Conservation (phyloP, 2,113 vertebrate genomes). For the Sigmodon hispidus region DNA sequence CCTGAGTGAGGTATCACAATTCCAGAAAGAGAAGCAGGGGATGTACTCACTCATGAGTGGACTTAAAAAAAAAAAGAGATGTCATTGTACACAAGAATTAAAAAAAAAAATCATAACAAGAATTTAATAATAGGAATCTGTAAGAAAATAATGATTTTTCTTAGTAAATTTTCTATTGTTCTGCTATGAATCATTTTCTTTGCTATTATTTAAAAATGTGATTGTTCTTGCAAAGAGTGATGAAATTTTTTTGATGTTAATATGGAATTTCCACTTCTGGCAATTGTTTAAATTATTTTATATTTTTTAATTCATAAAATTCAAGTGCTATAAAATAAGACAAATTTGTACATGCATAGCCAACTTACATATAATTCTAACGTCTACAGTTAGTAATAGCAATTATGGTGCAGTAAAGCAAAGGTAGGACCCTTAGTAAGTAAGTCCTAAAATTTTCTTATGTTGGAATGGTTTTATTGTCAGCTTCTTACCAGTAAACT, state of each 20-base stretch:
- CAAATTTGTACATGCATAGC: background rate
- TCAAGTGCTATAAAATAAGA: background rate
- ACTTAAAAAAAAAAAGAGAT: too few species aligned
- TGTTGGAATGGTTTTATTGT: background rate
- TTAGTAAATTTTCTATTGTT: background rate
- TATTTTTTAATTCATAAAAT: background rate
- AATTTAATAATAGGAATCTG: background rate
- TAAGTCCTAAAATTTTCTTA: background rate
- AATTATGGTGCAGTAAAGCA: background rate
- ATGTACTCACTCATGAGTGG: too few species aligned
- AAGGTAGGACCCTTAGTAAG: background rate
- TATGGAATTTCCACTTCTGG: background rate
- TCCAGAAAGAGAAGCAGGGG: too few species aligned
- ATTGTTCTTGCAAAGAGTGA: background rate
- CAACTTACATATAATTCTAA: background rate
- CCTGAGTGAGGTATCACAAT: too few species aligned
- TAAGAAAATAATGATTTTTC: background rate
- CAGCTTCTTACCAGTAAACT: background rate
- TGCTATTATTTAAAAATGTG: background rate
- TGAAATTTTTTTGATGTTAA: background rate
- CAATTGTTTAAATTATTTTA: background rate
- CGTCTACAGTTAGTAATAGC: background rate
- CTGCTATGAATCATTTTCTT: background rate
- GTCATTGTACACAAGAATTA: too few species aligned
- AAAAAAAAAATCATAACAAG: slow-evolving; percentile 11